Base-by-base conservation (phyloP, 2,113 vertebrate species). In the Scolopax mira region DNA sequence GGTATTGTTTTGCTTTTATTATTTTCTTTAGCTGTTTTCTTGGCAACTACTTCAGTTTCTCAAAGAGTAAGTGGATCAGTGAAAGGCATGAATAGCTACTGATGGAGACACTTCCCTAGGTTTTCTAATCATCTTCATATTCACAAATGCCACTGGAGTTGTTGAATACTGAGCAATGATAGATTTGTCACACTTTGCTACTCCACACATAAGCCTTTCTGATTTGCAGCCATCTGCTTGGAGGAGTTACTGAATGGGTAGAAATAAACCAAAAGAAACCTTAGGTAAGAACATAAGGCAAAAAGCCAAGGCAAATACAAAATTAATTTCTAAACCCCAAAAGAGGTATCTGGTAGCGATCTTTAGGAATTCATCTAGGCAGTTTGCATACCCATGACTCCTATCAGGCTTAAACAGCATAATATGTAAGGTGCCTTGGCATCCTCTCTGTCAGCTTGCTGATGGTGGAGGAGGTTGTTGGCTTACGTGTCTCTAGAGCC, bases 1-100 rank as follows among this genome's bases (percentile, higher is more conserved):
- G 30, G 23, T 81, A 46, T 41, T 66, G 42, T 72, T 94, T 88
- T 73, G 81, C 70, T 85, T 88, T 86, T 84, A 51, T 79, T 57
- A 42, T 91, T 93, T 83, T 88, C 33, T 73, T 80, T 51, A 48
- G 16, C 75, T 66, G 33, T 46, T 91, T 93, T 94, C 67, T 94
- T 90, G 73, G 64, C 79, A 90, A 57, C 42, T 90, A 39, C 86
- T 73, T 73, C 48, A 67, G 21, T 94, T 95, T 92, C 55, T 78
- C 55, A 46, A 74, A 94, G 88, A 37, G 27, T 21, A 18, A 75
- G 24, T 71, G 39, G 71, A 27, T 72, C 37, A 69, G 24, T 51
- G 69, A 71, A 90, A 66, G 83, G 35, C 57, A 46, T n/a, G 54
- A 85, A 78, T 79, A 92, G 54, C 54, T 64, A 23, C 52, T 39